Evolutionary conservation across 2,797 vertebrate genomes (phyloP), one percentile per base, ranked within the genome.

Genomic region (Pygocentrus nattereri): DNA sequence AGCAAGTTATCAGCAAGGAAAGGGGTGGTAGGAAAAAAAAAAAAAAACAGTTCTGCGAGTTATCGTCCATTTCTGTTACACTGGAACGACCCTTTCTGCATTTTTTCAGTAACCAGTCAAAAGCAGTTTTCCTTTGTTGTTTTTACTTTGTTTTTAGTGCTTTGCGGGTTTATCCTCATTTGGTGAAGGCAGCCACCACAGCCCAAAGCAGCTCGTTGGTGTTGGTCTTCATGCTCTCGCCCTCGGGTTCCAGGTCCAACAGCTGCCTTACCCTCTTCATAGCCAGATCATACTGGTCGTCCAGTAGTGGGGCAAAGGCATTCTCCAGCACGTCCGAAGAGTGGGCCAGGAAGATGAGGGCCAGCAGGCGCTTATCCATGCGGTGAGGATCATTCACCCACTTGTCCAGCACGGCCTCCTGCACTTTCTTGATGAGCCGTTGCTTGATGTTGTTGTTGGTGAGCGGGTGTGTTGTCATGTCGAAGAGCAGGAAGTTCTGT

Each of bases 381-480:
- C 97, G 96, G 58, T 98, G 96, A 0, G 97, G 96, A 90, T 98
- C 97, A 0, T 98, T 98, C 72, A 98, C 97, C 98, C 98, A 99
- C 85, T 96, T 96, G 87, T 99, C 97, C 89, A 99, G 95, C 80
- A 99, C 96, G 0, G 95, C 96, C 89, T 98, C 97, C 85, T 98
- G 97, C 34, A 98, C 97, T 90, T 96, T 98, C 93, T 96, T 98
- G 91, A 99, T 97, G 89, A 99, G 97, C 34, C 97, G 96, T 87
- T 98, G 97, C 86, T 99, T 99, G 89, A 98, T 97, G 89, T 95
- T 97, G 93, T 95, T 96, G 93, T 98, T 98, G 92, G 97, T 98
- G 81, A 99, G 96, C 18, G 97, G 97, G 85, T 99, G 97, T 0
- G 97, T 99, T 30, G 96, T 98, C 97, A 99, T 99, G 91, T 98